phyloP scores from a whole-genome alignment of 1,140 invertebrate species.

The Megalonaias nervosa region DNA sequence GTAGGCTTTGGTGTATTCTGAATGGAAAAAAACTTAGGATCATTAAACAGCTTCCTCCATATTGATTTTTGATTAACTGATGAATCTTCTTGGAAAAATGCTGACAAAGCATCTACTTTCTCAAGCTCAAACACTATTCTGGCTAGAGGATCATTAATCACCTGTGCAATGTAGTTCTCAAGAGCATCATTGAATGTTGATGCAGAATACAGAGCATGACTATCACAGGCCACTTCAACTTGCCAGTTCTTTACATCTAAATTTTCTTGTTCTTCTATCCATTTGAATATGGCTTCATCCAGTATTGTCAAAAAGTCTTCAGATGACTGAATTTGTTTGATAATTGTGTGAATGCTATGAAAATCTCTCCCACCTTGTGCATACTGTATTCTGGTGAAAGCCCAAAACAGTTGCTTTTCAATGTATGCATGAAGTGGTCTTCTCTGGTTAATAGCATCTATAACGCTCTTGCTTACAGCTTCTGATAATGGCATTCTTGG shows the following conservation, averaged over 20 bases:
- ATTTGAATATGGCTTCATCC: constrained; percentile 21
- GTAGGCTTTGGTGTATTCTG: background rate
- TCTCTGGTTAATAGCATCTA: constrained; percentile 29
- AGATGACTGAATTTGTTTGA: constrained; percentile 26
- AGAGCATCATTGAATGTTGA: constrained; percentile 22
- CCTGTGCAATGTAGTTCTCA: constrained; percentile 1
- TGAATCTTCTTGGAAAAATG: constrained; percentile 16
- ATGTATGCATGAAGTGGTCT: constrained; percentile 26
- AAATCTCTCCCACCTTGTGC: constrained; percentile 21
- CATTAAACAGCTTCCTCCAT: constrained; percentile 1
- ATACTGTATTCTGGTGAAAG: constrained; percentile 49
- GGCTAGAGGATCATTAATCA: constrained; percentile 14
- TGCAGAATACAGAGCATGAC: constrained; percentile 8
- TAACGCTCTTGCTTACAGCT: constrained; percentile 8
- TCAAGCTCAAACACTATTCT: constrained; percentile 23
- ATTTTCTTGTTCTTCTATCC: background rate
- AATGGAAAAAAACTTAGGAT: constrained; percentile 5
- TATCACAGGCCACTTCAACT: constrained; percentile 11
- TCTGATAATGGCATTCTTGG: constrained; percentile 20
- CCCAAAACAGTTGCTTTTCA: constrained; percentile 45
- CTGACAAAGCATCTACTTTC: constrained; percentile 8
- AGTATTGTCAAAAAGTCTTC: constrained; percentile 22
- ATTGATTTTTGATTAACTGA: background rate
- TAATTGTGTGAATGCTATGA: constrained; percentile 24
- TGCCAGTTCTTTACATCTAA: background rate